phyloP scores from a whole-genome alignment of 1,140 invertebrate genomes.

The Eulimnadia texana region DNA sequence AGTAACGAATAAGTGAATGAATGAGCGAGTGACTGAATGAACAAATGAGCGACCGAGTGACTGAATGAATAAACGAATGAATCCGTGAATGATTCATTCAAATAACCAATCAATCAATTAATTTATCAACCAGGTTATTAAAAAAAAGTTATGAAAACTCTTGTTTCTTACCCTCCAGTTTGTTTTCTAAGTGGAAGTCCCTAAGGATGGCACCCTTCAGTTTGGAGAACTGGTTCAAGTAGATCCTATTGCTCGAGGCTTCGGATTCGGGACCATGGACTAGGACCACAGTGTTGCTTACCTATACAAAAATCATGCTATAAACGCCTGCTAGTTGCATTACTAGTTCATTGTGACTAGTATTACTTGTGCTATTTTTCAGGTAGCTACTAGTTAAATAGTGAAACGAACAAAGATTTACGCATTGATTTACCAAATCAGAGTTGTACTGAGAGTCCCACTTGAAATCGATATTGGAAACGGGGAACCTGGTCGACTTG shows the following conservation, averaged over 20 bases:
- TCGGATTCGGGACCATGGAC: conserved; percentile 44
- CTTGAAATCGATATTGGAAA: conserved; percentile 39
- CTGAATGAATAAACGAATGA: too few species aligned
- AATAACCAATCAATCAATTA: too few species aligned
- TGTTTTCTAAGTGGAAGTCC: conserved; percentile 17
- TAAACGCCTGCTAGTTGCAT: background rate
- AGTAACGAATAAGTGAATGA: too few species aligned
- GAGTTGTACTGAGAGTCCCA: conserved; percentile 29
- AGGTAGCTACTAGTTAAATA: too few species aligned
- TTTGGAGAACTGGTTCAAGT: conserved; percentile 32
- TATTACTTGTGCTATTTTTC: too few species aligned
- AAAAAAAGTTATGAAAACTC: background rate
- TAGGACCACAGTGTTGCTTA: conserved; percentile 38
- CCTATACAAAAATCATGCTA: conserved; percentile 13
- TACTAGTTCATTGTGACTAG: background rate
- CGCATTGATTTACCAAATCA: conserved; percentile 20
- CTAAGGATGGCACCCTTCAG: conserved; percentile 22
- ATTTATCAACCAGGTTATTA: too few species aligned
- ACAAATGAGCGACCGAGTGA: too few species aligned
- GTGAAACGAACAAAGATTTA: background rate
- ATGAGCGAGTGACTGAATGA: too few species aligned
- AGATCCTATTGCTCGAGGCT: conserved; percentile 37
- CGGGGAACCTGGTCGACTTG: conserved; percentile 17
- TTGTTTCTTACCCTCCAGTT: conserved; percentile 15
- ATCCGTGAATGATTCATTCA: too few species aligned